Conservation (phyloP, 2,797 vertebrate species). For the Diglossa cyanea region DNA sequence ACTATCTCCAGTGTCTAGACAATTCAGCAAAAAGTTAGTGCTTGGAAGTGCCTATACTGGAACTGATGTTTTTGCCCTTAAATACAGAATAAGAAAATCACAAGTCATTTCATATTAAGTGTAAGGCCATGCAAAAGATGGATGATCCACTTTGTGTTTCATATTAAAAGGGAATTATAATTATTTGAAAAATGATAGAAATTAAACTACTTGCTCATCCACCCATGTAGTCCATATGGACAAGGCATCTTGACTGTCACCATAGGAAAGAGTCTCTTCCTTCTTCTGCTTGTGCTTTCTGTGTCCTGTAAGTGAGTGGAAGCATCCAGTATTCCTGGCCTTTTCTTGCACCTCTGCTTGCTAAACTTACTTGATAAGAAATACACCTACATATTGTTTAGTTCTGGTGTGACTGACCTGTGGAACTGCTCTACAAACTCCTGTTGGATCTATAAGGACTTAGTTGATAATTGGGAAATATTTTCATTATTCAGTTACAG, state of each 20-base stretch:
- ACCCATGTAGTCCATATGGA: neutral
- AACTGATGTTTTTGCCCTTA: neutral
- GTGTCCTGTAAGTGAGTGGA: neutral
- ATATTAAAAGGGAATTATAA: neutral
- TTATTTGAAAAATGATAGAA: neutral
- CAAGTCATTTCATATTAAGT: neutral
- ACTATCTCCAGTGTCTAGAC: neutral
- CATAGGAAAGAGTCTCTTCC: neutral
- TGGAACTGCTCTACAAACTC: neutral
- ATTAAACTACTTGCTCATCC: neutral
- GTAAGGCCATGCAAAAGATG: neutral
- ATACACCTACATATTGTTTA: neutral
- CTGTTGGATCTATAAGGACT: neutral
- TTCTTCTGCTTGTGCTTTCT: neutral
- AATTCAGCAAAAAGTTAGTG: neutral
- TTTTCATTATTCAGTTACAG: slow-evolving; percentile 16
- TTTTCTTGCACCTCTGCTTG: neutral
- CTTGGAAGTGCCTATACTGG: neutral
- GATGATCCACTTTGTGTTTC: neutral
- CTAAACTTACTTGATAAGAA: neutral
- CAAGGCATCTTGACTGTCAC: neutral
- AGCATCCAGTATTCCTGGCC: neutral
- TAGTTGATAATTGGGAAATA: neutral
- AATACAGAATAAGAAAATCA: neutral
- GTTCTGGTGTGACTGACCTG: neutral